Evolutionary conservation across 53 echinoderm and acorn worm species (phyloP).

Genomic region (Paelopatides confundens): DNA sequence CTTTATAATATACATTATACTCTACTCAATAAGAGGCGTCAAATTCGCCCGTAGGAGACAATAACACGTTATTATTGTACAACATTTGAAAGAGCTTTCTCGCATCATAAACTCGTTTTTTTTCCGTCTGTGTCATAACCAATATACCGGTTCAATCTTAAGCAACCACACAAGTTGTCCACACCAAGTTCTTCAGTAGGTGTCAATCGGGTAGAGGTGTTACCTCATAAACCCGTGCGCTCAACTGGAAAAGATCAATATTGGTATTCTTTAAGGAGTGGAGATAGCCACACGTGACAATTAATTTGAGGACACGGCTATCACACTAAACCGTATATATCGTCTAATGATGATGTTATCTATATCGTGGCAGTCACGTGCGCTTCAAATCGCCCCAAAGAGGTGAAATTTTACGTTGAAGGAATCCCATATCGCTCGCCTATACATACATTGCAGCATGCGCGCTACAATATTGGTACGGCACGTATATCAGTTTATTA

Average conservation of each 20-base stretch:
- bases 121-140: background rate
- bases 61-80: constrained; percentile 4
- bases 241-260: constrained; percentile 36
- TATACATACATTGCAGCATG: no score
- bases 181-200: background rate
- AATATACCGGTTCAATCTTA: constrained; percentile 24
- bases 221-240: constrained; percentile 32
- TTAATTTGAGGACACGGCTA: constrained; percentile 22
- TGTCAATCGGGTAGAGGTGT: constrained; percentile 23
- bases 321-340: background rate
- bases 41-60: constrained; percentile 10
- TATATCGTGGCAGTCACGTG: background rate
- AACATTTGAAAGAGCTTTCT: constrained; percentile 1
- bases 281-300: constrained; percentile 17
- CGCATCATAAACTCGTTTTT: background rate
- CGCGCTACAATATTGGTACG: no score
- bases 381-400: background rate
- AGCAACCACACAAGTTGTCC: constrained; percentile 1
- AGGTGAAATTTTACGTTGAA: no score
- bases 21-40: background rate
- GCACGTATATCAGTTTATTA: no score
- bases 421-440: background rate
- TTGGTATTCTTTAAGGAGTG: constrained; percentile 22
- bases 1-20: background rate
- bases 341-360: background rate